Conservation (phyloP, 2,113 vertebrate species). For the Scomber colias region DNA sequence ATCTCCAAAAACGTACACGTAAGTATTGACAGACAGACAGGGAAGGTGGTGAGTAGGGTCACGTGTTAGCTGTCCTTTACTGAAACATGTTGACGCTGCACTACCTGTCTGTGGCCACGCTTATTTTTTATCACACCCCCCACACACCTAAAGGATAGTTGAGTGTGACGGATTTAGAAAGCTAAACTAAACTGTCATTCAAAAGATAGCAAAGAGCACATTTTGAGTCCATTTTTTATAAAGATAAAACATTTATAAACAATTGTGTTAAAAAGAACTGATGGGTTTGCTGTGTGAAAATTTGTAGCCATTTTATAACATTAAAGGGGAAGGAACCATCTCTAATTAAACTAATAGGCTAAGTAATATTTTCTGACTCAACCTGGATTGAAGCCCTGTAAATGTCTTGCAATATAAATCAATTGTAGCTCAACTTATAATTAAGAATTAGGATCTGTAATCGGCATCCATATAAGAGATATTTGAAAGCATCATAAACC, state of each 20-base stretch:
- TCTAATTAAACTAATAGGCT: slow-evolving; percentile 10
- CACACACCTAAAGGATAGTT: not conserved
- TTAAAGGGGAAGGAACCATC: not conserved
- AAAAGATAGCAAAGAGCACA: not conserved
- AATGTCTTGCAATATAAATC: slow-evolving; percentile 26
- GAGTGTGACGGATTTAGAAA: not conserved
- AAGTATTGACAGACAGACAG: slow-evolving; percentile 63
- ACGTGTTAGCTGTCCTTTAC: slow-evolving; percentile 43
- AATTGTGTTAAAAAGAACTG: not conserved
- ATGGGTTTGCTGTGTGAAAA: not conserved
- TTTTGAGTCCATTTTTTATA: not conserved
- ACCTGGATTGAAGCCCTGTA: slow-evolving; percentile 11
- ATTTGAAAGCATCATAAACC: not conserved
- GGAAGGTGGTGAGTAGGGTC: slow-evolving; percentile 52
- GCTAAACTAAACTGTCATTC: not conserved
- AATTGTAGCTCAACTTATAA: not conserved
- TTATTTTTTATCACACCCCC: slow-evolving; percentile 1
- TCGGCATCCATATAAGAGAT: not conserved
- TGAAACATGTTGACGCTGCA: slow-evolving; percentile 60
- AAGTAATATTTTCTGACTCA: not conserved
- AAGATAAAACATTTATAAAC: not conserved
- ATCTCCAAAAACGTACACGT: slow-evolving; percentile 65
- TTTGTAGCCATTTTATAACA: slow-evolving; percentile 5
- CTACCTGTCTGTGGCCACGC: slow-evolving; percentile 16
- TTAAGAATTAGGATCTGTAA: not conserved